Base-by-base conservation (phyloP, 1,140 invertebrate genomes). In the Drosophila truncata region DNA sequence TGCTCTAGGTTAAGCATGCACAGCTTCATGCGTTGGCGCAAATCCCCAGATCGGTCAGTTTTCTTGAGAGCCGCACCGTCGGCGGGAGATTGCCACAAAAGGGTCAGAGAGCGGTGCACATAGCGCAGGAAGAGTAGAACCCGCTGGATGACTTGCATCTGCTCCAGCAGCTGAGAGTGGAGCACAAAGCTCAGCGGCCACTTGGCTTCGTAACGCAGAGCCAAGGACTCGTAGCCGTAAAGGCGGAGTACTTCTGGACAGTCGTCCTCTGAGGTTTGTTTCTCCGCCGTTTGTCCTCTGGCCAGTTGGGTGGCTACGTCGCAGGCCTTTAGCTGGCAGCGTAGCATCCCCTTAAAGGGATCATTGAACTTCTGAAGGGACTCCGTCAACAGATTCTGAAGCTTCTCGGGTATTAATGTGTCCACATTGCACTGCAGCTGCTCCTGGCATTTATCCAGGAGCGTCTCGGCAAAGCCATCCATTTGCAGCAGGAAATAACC, bases 121-220 rank as follows among this genome's bases (percentile, higher is more conserved):
- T 85, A 81, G 37, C 47, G 74, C 49, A 90, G 25, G 9, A 63
- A 73, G 31, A 90, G 72, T 39, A 90, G 27, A 3, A 91, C 61
- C 1, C 85, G 78, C 25, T 85, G 78, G 23, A 90, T n/a, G 2
- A 85, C 27, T 16, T 91, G 85, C 37, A 90, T n/a, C 23, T 85
- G 66, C 31, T 79, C 55, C 35, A 85, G 18, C 0, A 25, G 9
- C 20, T 64, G 61, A 0, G 72, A 60, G 14, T 85, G 67, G 0
- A 90, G 49, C 9, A 90, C 52, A 44, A 90, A 42, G 35, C 74
- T 90, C 2, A 85, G 16, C 6, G 85, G 85, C 85, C 85, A 90
- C 8, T 85, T 70, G 27, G 67, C 27, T 8, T 72, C 52, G 27
- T 90, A 90, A 10, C 50, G 47, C 39, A 90, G 25, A 2, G 75